Evolutionary conservation across 2,797 vertebrate species (phyloP).

Genomic region (Champsocephalus gunnari): DNA sequence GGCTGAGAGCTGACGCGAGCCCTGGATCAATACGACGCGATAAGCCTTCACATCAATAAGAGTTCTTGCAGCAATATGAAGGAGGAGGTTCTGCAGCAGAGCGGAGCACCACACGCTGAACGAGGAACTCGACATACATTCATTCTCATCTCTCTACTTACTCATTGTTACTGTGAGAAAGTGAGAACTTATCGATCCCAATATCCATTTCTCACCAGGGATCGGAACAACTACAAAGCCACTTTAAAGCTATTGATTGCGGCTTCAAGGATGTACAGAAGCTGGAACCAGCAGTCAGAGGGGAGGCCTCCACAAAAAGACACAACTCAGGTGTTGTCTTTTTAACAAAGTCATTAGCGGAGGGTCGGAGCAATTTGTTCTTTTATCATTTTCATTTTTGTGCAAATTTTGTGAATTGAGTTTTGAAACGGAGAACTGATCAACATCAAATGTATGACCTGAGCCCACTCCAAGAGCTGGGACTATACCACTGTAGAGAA

Average conservation of each 20-base stretch:
- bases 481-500: not conserved
- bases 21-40: constrained; percentile 42
- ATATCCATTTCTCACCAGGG: constrained; percentile 80
- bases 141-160: constrained; percentile 31
- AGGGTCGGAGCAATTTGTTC: not conserved
- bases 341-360: not conserved
- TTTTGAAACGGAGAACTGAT: not conserved
- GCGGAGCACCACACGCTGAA: not conserved
- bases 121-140: constrained; percentile 11
- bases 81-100: constrained; percentile 22
- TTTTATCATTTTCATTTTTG: not conserved
- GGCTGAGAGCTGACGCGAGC: not conserved
- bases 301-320: constrained; percentile 4
- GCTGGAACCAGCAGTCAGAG: constrained; percentile 22
- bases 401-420: not conserved
- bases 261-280: constrained; percentile 77
- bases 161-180: constrained; percentile 56
- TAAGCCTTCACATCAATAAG: constrained; percentile 47
- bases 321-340: not conserved
- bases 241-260: constrained; percentile 82
- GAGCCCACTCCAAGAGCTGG: not conserved
- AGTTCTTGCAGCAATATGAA: constrained; percentile 6
- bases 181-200: constrained; percentile 77
- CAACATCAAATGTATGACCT: too few relatives aligned
- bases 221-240: constrained; percentile 75